Base-by-base conservation (phyloP, 2,888 invertebrate species). In the Tipula vernalis region DNA sequence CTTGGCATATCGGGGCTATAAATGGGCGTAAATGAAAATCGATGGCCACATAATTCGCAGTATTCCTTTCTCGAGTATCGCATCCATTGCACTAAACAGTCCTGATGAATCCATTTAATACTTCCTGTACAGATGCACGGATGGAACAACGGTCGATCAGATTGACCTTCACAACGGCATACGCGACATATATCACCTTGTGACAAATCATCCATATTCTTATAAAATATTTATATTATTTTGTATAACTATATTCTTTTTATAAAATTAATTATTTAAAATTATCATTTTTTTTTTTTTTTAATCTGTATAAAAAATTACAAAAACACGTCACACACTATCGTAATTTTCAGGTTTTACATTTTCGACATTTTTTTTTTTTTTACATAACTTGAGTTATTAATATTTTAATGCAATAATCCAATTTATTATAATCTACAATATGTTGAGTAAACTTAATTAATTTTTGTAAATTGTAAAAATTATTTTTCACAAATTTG, bases 1-100 rank as follows among this genome's bases (percentile, higher is more conserved):
- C 98, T 95, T n/a, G 99, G 99, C 99, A 99, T 99, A 91, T 99
- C 99, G 41, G 99, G 98, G n/a, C 99, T 98, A 92, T 99, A 99
- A 89, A 99, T 99, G 41, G 99, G 99, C 90, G 98, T 98, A 90
- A 99, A 99, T 3, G 98, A 98, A 92, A 99, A 99, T 87, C 98
- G 95, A 92, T 99, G 97, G 88, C 98, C 98, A 91, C 99, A 99
- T 88, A 99, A 92, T 92, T 99, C 99, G 93, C 99, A 99, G 91
- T 98, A 98, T 91, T 99, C 99, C 92, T 99, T 99, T 89, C 98
- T 95, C 88, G 98, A 99, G 91, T 99, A 99, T 88, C 98, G 95
- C 95, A 99, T 97, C 99, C 99, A 99, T 92, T 99, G 99, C 89
- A 98, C 96, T 88, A 99, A 93, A 92, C 99, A 99, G 91, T 99